These are phyloP conservation scores for Leptinotarsa texana DNA, from an alignment of 1,140 invertebrate species.

Conservation along the genomic window DNA sequence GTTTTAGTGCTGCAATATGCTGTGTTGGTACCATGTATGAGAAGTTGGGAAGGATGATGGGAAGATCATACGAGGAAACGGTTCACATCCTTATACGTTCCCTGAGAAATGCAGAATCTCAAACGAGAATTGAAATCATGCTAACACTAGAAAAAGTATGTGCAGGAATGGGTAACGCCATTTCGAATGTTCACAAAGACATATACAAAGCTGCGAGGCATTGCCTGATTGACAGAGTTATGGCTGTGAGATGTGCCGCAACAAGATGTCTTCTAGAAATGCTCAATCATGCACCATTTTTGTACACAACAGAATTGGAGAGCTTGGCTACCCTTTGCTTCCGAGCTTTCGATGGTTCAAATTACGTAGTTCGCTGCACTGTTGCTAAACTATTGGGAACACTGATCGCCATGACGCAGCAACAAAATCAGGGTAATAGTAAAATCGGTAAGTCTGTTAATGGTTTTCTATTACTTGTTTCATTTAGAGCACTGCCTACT, in stretches of 20 bases:
- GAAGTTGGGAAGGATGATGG: slow-evolving; percentile 97
- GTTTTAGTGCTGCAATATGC: slow-evolving; percentile 88
- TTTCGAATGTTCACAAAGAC: slow-evolving; percentile 86
- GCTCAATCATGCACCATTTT: slow-evolving; percentile 84
- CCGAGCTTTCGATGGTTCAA: slow-evolving; percentile 89
- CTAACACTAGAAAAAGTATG: slow-evolving; percentile 90
- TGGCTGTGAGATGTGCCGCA: slow-evolving; percentile 87
- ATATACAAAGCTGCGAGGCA: slow-evolving; percentile 87
- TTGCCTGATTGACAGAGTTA: slow-evolving; percentile 85
- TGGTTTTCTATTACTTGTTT: too few relatives aligned
- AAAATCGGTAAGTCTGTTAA: slow-evolving; percentile 53
- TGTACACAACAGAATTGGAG: slow-evolving; percentile 89
- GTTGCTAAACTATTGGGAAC: slow-evolving; percentile 90
- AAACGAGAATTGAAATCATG: slow-evolving; percentile 96
- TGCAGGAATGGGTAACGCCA: slow-evolving; percentile 85
- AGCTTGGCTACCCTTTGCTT: slow-evolving; percentile 87
- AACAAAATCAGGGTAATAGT: slow-evolving; percentile 53
- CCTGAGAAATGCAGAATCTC: slow-evolving; percentile 92
- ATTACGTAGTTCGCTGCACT: slow-evolving; percentile 91
- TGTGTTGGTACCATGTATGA: slow-evolving; percentile 98
- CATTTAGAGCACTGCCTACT: too few relatives aligned
- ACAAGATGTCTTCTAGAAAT: slow-evolving; percentile 88
- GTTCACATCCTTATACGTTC: slow-evolving; percentile 91
- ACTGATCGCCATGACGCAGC: slow-evolving; percentile 83
- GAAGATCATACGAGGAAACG: slow-evolving; percentile 96